A percentile compares a stretch with the other conserved stretches of the same genome.
Evolutionary conservation across 2,113 vertebrate species (phyloP).

Genomic region (Pagrus major): DNA sequence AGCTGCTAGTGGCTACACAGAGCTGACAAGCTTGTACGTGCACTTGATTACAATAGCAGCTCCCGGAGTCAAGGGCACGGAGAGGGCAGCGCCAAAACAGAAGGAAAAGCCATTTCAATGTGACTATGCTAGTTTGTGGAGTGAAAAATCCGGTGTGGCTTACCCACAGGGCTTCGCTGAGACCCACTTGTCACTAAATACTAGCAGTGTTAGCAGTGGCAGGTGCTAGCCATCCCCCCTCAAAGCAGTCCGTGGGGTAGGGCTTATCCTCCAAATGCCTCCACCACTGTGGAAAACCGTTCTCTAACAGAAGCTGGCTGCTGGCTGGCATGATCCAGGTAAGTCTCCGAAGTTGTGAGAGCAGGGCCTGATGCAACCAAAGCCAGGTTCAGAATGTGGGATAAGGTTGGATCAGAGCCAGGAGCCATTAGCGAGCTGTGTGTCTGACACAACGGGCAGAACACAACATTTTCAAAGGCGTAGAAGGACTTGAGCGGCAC

Average conservation of each 20-base stretch:
- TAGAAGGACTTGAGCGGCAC: constrained; percentile 67
- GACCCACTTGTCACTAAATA: constrained; percentile 51
- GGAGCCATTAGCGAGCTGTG: constrained; percentile 69
- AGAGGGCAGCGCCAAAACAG: constrained; percentile 63
- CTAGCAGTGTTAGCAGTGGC: constrained; percentile 57
- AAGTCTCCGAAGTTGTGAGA: constrained; percentile 50
- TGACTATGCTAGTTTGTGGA: constrained; percentile 59
- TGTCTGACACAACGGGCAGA: constrained; percentile 72
- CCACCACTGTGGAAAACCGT: constrained; percentile 36
- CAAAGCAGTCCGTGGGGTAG: constrained; percentile 35
- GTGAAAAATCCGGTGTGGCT: constrained; percentile 59
- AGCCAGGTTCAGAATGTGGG: constrained; percentile 69
- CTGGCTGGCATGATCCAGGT: constrained; percentile 67
- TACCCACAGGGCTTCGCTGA: constrained; percentile 53
- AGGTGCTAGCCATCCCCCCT: constrained; percentile 63
- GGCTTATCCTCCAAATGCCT: constrained; percentile 61
- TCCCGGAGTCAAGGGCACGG: constrained; percentile 66
- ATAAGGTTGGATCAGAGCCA: constrained; percentile 77
- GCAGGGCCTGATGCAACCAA: constrained; percentile 47
- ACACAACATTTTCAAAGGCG: constrained; percentile 73
- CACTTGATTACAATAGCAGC: constrained; percentile 62
- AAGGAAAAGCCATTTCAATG: constrained; percentile 47
- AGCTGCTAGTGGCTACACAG: constrained; percentile 55
- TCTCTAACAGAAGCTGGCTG: constrained; percentile 33
- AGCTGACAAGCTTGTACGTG: constrained; percentile 66